phyloP scores from a whole-genome alignment of 2,797 vertebrate species.

The Semotilus atromaculatus region DNA sequence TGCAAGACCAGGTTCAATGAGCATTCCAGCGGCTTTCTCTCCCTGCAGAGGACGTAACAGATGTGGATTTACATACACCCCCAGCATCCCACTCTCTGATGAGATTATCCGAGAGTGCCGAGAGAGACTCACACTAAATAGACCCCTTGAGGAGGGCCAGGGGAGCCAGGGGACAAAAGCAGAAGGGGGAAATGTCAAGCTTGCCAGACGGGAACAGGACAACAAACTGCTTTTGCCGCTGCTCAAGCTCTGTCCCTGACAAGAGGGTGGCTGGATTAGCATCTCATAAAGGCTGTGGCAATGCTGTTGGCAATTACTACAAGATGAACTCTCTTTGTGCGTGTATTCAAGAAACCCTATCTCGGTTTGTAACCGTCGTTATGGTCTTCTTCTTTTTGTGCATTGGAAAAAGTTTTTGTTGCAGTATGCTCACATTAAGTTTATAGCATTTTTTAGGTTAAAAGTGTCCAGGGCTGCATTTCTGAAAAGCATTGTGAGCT shows the following conservation, averaged over 20 bases:
- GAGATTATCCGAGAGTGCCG: slow-evolving; percentile 61
- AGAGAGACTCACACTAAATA: slow-evolving; percentile 59
- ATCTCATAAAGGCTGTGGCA: slow-evolving; percentile 58
- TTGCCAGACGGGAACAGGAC: slow-evolving; percentile 62
- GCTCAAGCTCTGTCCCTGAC: slow-evolving; percentile 56
- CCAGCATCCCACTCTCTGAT: slow-evolving; percentile 60
- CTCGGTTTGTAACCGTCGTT: not conserved
- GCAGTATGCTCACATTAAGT: not conserved
- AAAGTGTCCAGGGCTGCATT: not conserved
- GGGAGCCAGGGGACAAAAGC: slow-evolving; percentile 58
- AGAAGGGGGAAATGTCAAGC: slow-evolving; percentile 65
- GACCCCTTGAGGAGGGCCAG: slow-evolving; percentile 58
- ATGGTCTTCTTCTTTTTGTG: slow-evolving; percentile 43
- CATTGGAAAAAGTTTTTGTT: slow-evolving; percentile 22
- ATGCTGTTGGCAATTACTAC: slow-evolving; percentile 59
- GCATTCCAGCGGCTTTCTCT: slow-evolving; percentile 54
- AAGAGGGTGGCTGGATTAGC: slow-evolving; percentile 61
- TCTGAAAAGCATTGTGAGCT: not conserved
- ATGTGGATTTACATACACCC: slow-evolving; percentile 66
- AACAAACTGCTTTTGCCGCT: slow-evolving; percentile 59
- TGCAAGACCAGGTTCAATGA: slow-evolving; percentile 55
- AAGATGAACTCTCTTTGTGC: slow-evolving; percentile 49
- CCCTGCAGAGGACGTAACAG: slow-evolving; percentile 62
- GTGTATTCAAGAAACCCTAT: slow-evolving; percentile 49
- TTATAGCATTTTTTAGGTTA: not conserved